Evolutionary conservation across 1,140 invertebrate genomes (phyloP), one percentile per base, ranked within the genome.

Genomic region (Cherax destructor): DNA sequence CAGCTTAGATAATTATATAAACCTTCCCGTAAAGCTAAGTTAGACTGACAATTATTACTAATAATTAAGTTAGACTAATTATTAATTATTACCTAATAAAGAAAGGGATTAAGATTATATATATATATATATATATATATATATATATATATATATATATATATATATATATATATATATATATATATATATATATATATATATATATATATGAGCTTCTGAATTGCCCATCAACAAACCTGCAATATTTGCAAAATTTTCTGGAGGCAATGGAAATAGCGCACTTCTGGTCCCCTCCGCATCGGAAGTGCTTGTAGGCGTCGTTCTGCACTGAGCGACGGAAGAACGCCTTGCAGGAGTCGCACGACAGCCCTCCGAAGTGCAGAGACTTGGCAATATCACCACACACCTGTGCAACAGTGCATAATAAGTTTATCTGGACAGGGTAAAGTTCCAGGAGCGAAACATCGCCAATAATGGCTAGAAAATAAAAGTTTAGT

Each of bases 261-360:
- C 94, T 84, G 18, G 94, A 94, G n/a, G 89, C 92, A 74, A 94
- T 94, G 30, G 94, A 94, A 91, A 94, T 94, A 65, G 94, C 93
- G 87, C 94, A 94, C 65, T 93, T 89, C n/a, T 93, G 93, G 77
- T 94, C 93, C 78, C 93, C 93, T 5, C 94, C 93, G 83, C 94
- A 94, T 59, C 94, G 93, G 87, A 94, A 94, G 85, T 93, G 93
- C 76, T 93, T 93, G 90, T 91, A 94, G 3, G 93, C 93, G 78
- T 94, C 94, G 79, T 93, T 94, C 89, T 94, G 94, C 7, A 94
- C 94, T 24, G 94, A 94, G 21, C 94, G 88, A 41, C 94, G 91
- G 88, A 94, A 94, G 85, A 94, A 94, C 2, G 94, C 94, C 79
- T 94, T 94, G 78, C 94, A 94, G 65, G 93, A 93, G 81, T 94